A percentile compares a stretch with the other conserved stretches of the same genome.
Evolutionary conservation across 2,888 invertebrate species (phyloP).

Genomic region (Drosophila lutescens): DNA sequence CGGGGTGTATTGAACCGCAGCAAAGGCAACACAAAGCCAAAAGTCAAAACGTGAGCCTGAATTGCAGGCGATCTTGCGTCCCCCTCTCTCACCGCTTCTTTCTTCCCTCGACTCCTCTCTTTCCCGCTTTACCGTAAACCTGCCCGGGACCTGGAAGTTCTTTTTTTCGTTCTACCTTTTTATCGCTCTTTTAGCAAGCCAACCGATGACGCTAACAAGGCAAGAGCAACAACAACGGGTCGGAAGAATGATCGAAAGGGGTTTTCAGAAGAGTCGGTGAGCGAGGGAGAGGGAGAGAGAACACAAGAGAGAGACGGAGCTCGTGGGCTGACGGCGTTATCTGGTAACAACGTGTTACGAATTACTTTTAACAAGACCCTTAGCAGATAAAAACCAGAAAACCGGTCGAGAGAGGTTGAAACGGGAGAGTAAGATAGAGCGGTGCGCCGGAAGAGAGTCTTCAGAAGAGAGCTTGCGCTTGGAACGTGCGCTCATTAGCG

Average conservation of each 20-base stretch:
- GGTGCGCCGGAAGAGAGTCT: constrained; percentile 9
- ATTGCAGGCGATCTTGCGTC: constrained; percentile 41
- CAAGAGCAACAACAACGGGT: constrained; percentile 24
- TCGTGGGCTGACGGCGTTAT: constrained; percentile 76
- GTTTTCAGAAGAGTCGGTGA: constrained; percentile 17
- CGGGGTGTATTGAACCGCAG: constrained; percentile 75
- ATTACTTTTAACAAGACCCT: constrained; percentile 84
- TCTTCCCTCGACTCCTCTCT: neutral
- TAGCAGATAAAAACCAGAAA: constrained; percentile 81
- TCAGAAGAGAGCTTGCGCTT: constrained; percentile 26
- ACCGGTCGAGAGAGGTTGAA: constrained; percentile 58
- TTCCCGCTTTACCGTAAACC: constrained; percentile 31
- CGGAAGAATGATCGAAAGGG: constrained; percentile 28
- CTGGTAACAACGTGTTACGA: constrained; percentile 84
- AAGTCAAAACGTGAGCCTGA: constrained; percentile 80
- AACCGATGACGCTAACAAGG: constrained; percentile 72
- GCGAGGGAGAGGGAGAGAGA: constrained; percentile 12
- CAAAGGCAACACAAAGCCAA: constrained; percentile 62
- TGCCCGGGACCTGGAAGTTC: constrained; percentile 40
- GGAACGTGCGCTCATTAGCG: constrained; percentile 71
- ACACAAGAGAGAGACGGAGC: constrained; percentile 28
- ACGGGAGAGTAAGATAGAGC: constrained; percentile 13
- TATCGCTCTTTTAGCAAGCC: constrained; percentile 77
- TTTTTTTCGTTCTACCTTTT: constrained; percentile 47
- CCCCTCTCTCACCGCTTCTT: neutral